Evolutionary conservation across 2,113 vertebrate species (phyloP).

Genomic region (Seriola aureovittata): DNA sequence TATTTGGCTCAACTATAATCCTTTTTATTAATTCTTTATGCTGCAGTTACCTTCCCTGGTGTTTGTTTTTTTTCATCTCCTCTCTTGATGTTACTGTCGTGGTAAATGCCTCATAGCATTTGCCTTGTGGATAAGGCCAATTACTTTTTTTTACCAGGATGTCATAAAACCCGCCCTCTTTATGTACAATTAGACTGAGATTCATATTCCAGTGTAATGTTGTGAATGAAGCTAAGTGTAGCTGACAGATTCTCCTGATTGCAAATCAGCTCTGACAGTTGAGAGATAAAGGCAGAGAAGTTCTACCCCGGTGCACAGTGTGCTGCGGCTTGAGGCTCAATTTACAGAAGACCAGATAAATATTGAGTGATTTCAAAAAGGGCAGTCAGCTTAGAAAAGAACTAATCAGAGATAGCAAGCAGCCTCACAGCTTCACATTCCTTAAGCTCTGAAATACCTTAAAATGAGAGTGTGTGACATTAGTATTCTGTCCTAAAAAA

Average conservation of each 20-base stretch:
- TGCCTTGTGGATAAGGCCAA: background rate
- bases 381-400: background rate
- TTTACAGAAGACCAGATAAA: slow-evolving; percentile 35
- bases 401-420: background rate
- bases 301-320: background rate
- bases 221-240: slow-evolving; percentile 25
- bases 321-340: slow-evolving; percentile 16
- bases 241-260: slow-evolving; percentile 32
- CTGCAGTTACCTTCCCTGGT: slow-evolving; percentile 35
- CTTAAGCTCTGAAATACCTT: background rate
- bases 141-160: background rate
- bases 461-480: background rate
- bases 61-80: slow-evolving; percentile 36
- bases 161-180: slow-evolving; percentile 1
- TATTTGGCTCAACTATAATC: background rate
- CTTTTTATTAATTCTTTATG: slow-evolving; percentile 12
- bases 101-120: slow-evolving; percentile 24
- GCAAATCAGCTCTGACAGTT: slow-evolving; percentile 41
- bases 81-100: slow-evolving; percentile 5
- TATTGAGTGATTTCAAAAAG: slow-evolving; percentile 7
- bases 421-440: background rate
- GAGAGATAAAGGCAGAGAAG: slow-evolving; percentile 7
- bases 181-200: slow-evolving; percentile 3
- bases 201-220: slow-evolving; percentile 15
- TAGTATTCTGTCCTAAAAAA: background rate